Conservation (phyloP, 2,888 invertebrate genomes). For the Sturmia bella region DNA sequence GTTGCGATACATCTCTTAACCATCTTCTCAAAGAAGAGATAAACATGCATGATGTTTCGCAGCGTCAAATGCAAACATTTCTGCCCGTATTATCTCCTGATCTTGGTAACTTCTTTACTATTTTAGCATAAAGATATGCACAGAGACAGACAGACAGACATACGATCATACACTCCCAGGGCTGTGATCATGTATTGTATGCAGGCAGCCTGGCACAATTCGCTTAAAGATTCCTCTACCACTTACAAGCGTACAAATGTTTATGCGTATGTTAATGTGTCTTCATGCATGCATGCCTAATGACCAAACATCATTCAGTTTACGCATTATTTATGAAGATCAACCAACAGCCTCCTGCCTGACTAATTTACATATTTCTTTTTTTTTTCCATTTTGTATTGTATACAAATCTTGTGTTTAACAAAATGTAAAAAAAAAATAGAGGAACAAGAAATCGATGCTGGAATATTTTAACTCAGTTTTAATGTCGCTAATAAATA, state of each 20-base stretch:
- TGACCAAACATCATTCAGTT: conserved; percentile 54
- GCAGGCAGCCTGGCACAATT: conserved; percentile 3
- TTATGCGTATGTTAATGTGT: background rate
- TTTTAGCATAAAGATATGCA: conserved; percentile 59
- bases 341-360: conserved; percentile 66
- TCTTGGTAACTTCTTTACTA: conserved; percentile 67
- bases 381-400: conserved; percentile 9
- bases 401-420: background rate
- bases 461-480: conserved; percentile 36
- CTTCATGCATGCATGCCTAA: conserved; percentile 60
- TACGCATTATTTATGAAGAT: conserved; percentile 80
- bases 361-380: conserved; percentile 75
- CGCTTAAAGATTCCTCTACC: conserved; percentile 11
- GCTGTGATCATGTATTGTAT: too few relatives aligned
- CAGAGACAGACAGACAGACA: conserved; percentile 5
- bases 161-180: background rate
- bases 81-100: conserved; percentile 54
- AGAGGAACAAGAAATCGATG: background rate
- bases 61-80: background rate
- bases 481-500: conserved; percentile 60
- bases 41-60: conserved; percentile 14
- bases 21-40: conserved; percentile 19
- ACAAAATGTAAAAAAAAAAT: background rate
- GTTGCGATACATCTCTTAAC: conserved; percentile 21
- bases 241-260: background rate